Conservation (phyloP, 1,140 invertebrate genomes). For the Zaprionus lachaisei region DNA sequence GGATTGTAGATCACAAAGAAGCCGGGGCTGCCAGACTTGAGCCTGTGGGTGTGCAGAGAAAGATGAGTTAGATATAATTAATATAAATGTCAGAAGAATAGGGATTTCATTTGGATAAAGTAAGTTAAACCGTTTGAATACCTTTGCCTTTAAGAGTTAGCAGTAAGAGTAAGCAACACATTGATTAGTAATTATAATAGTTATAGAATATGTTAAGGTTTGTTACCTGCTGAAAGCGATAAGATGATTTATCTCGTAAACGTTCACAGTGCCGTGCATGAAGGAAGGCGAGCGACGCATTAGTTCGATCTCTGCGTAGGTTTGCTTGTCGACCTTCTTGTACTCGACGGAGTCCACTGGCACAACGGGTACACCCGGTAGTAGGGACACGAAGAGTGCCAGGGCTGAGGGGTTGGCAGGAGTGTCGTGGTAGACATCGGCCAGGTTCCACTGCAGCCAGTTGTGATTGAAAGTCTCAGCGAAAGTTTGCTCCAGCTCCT, state of each 20-base stretch:
- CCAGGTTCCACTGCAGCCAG: constrained; percentile 83
- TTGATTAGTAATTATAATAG: constrained; percentile 10
- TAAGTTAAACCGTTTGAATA: neutral
- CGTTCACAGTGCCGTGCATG: constrained; percentile 86
- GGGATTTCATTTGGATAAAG: neutral
- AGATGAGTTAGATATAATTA: neutral
- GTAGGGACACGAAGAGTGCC: constrained; percentile 88
- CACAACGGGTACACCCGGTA: constrained; percentile 90
- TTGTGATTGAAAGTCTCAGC: constrained; percentile 45
- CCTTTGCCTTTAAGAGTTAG: constrained; percentile 34
- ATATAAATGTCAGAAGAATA: neutral
- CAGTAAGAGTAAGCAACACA: neutral
- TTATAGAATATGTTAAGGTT: too few relatives aligned
- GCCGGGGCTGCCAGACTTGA: constrained; percentile 89
- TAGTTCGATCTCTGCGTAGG: constrained; percentile 82
- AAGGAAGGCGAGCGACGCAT: constrained; percentile 85
- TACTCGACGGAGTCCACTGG: constrained; percentile 86
- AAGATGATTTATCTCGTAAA: constrained; percentile 85
- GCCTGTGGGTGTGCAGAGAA: constrained; percentile 77
- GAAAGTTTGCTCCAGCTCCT: constrained; percentile 52
- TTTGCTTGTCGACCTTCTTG: constrained; percentile 51
- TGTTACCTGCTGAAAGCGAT: constrained; percentile 88
- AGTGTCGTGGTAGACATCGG: constrained; percentile 53
- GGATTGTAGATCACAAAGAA: constrained; percentile 88
- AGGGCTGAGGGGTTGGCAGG: constrained; percentile 81